These are phyloP conservation scores for Buphagus erythrorhynchus DNA, from an alignment of 2,797 vertebrate genomes.

Conservation along the genomic window DNA sequence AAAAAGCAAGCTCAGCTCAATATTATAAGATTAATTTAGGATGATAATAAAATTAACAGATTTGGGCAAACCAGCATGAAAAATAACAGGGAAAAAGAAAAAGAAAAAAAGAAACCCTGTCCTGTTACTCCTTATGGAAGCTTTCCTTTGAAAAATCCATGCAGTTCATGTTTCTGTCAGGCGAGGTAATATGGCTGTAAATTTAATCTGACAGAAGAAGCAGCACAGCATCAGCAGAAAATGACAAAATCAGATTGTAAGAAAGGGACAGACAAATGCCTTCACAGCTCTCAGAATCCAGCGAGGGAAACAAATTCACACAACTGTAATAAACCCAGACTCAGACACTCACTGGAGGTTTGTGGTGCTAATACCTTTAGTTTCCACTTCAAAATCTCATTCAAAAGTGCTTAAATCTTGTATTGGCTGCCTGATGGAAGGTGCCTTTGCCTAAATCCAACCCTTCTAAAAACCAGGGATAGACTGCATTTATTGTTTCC, in stretches of 20 bases:
- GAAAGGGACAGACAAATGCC: constrained; percentile 17
- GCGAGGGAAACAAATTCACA: constrained; percentile 23
- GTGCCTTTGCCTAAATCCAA: background rate
- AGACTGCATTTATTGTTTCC: constrained; percentile 26
- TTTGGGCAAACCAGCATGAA: background rate
- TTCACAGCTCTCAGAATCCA: constrained; percentile 20
- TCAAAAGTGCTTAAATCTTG: constrained; percentile 4
- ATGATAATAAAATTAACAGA: constrained; percentile 26
- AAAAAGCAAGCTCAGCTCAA: background rate
- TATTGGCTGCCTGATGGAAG: background rate
- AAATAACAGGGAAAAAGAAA: background rate
- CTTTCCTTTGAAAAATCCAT: constrained; percentile 53
- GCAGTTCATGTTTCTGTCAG: constrained; percentile 49
- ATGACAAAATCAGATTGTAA: constrained; percentile 42
- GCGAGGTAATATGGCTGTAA: constrained; percentile 35
- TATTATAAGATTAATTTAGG: background rate
- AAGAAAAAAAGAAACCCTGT: background rate
- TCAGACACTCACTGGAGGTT: background rate
- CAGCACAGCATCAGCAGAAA: constrained; percentile 55
- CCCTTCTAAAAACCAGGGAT: background rate
- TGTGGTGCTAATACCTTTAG: constrained; percentile 22
- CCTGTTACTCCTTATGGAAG: background rate
- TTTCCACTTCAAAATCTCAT: constrained; percentile 20
- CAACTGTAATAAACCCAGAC: constrained; percentile 15
- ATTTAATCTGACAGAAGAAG: constrained; percentile 58